These are phyloP conservation scores for Linurgus olivaceus DNA, from an alignment of 2,797 vertebrate species.

Conservation along the genomic window DNA sequence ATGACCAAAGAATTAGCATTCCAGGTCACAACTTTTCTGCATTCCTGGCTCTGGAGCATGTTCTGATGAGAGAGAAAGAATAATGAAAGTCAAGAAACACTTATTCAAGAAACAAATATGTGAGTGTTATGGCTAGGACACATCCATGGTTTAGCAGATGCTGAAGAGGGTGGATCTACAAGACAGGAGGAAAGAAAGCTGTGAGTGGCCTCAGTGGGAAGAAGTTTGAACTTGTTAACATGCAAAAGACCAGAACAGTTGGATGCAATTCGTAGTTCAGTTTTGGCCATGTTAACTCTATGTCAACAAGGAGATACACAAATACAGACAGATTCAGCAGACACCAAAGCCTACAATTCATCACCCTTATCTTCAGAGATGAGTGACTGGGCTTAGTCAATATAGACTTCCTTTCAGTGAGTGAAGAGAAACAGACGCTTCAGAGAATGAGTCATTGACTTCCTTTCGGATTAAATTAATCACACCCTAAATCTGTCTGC, in stretches of 20 bases:
- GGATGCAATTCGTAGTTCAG: background rate
- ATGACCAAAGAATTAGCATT: background rate
- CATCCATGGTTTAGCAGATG: background rate
- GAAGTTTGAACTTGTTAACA: background rate
- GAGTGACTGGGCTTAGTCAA: slow-evolving; percentile 28
- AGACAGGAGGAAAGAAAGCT: background rate
- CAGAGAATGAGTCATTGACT: slow-evolving; percentile 38
- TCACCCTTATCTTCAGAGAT: slow-evolving; percentile 41
- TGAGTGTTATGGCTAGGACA: background rate
- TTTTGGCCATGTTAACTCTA: background rate
- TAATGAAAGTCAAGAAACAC: background rate
- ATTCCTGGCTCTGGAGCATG: background rate
- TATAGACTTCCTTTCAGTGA: slow-evolving; percentile 6
- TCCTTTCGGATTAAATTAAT: slow-evolving; percentile 19
- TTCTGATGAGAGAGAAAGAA: background rate
- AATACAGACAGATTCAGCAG: background rate
- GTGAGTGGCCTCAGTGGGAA: background rate
- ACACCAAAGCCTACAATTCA: background rate
- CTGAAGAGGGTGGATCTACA: background rate
- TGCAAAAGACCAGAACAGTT: background rate
- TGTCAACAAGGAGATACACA: background rate
- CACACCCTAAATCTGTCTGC: background rate
- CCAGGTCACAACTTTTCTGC: background rate
- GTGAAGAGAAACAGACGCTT: slow-evolving; percentile 30
- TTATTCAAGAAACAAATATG: background rate